Conservation (phyloP, 2,113 vertebrate species). For the Ceuthmochares aereus region DNA sequence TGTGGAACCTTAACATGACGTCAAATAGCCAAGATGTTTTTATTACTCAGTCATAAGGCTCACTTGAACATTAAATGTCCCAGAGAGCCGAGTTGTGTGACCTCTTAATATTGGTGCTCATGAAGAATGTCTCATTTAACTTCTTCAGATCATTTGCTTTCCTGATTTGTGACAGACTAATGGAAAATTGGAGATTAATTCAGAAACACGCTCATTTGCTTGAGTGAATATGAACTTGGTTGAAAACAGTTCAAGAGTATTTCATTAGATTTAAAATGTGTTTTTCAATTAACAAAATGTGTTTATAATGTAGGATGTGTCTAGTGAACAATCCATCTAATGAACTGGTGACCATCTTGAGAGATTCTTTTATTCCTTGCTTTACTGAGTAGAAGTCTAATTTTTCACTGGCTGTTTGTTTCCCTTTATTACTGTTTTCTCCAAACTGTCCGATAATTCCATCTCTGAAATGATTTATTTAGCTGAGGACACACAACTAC, state of each 20-base stretch:
- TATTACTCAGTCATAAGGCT: neutral
- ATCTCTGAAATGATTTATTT: neutral
- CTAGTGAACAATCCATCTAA: constrained; percentile 18
- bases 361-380: neutral
- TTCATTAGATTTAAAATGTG: constrained; percentile 22
- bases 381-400: neutral
- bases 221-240: constrained; percentile 37
- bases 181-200: constrained; percentile 41
- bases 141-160: constrained; percentile 46
- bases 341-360: neutral
- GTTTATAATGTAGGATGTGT: constrained; percentile 34
- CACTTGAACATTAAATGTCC: constrained; percentile 28
- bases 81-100: constrained; percentile 1
- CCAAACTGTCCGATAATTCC: neutral
- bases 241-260: constrained; percentile 10
- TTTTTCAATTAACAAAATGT: constrained; percentile 44
- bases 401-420: neutral
- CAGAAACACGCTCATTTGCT: constrained; percentile 20
- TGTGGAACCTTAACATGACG: constrained; percentile 36
- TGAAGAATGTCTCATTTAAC: constrained; percentile 43
- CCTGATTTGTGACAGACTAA: constrained; percentile 40
- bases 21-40: constrained; percentile 19
- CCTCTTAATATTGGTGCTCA: neutral
- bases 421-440: neutral
- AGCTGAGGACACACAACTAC: neutral